Conservation (phyloP, 2,113 vertebrate genomes). For the Corydoras sp. region DNA sequence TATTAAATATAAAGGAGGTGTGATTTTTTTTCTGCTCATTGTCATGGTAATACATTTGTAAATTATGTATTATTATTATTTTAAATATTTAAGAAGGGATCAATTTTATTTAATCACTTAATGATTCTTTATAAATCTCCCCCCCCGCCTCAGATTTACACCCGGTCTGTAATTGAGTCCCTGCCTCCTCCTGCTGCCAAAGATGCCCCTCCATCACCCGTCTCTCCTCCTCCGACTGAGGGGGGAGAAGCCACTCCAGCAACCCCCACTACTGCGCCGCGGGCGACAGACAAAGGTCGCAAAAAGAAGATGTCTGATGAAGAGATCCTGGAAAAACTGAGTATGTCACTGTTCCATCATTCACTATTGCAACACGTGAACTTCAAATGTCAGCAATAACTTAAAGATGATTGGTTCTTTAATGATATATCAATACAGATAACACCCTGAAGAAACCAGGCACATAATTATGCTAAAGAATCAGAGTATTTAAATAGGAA, state of each 20-base stretch:
- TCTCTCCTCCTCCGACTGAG: slow-evolving; percentile 65
- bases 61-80: no score
- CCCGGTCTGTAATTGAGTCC: slow-evolving; percentile 90
- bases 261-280: slow-evolving; percentile 54
- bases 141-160: slow-evolving; percentile 81
- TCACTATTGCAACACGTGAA: not conserved
- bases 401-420: no score
- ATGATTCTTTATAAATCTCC: not conserved
- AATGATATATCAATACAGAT: no score
- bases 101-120: not conserved
- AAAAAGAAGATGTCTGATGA: slow-evolving; percentile 99
- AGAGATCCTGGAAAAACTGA: slow-evolving; percentile 94
- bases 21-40: no score
- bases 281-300: slow-evolving; percentile 78
- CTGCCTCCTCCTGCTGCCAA: slow-evolving; percentile 78
- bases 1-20: no score
- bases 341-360: slow-evolving; percentile 58
- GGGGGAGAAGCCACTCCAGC: slow-evolving; percentile 48
- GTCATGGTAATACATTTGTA: no score
- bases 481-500: no score
- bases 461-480: no score
- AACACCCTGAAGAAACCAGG: no score
- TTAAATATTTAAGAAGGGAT: no score
- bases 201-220: slow-evolving; percentile 84
- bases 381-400: slow-evolving; percentile 21